Percentiles rank a stretch among this genome's conserved stretches.
Conservation (phyloP, 2,113 vertebrate genomes). For the Damaliscus lunatus region DNA sequence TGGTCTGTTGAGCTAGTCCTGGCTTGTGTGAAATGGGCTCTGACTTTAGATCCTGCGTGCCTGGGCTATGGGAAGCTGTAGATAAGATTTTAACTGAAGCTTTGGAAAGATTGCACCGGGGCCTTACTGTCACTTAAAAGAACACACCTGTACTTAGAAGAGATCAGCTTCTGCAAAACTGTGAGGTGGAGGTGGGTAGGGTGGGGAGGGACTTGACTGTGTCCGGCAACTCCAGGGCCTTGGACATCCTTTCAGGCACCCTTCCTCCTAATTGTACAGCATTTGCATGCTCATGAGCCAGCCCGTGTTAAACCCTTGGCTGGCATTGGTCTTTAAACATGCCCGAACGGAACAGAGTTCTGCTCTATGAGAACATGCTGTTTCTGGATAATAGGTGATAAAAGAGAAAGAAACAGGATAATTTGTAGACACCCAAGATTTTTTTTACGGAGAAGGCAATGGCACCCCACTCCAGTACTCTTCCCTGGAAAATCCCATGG, state of each 20-base stretch:
- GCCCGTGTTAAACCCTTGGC: not conserved
- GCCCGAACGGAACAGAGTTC: slow-evolving; percentile 21
- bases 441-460: not conserved
- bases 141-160: not conserved
- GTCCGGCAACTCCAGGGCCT: not conserved
- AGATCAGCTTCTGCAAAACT: not conserved
- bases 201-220: not conserved
- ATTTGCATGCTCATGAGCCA: not conserved
- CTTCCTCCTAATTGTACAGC: not conserved
- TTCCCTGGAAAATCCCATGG: too few relatives aligned
- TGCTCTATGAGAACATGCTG: not conserved
- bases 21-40: slow-evolving; percentile 43
- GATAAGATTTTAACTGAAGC: slow-evolving; percentile 39
- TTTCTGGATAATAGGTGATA: slow-evolving; percentile 31
- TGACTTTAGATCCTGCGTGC: not conserved
- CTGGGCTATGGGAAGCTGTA: not conserved
- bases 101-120: not conserved
- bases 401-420: slow-evolving; percentile 3
- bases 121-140: not conserved
- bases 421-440: not conserved
- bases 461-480: too few relatives aligned
- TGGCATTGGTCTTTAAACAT: not conserved
- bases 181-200: too few relatives aligned
- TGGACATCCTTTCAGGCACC: not conserved
- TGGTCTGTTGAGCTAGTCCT: slow-evolving; percentile 50